Evolutionary conservation across 1,140 invertebrate species (phyloP), one percentile per base, ranked within the genome.

Genomic region (Eueides isabella): DNA sequence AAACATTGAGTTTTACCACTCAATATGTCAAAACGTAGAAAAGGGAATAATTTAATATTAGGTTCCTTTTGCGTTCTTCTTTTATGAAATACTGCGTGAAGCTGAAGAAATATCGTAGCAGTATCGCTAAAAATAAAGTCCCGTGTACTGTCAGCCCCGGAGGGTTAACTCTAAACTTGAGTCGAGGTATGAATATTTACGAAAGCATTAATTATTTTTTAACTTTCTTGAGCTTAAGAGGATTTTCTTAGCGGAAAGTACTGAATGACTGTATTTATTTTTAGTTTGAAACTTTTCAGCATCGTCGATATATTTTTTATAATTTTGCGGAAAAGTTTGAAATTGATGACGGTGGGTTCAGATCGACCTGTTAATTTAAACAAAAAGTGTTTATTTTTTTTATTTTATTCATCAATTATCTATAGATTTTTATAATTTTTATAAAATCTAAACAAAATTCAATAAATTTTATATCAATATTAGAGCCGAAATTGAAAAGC

Each of bases 151-250:
- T 62, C 63, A 78, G 16, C 61, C 68, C 61, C 64, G 77, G 83
- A 88, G 86, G 83, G 88, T 89, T 91, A 90, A 90, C 85, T 89
- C 83, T 86, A 86, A 90, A 90, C 85, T 89, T 83, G 81, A 77
- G 79, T 80, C 83, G 81, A 90, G 89, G 89, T 92, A 92, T 92
- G 89, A 92, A 92, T 92, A 92, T 92, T 92, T 92, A 92, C 90
- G 89, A 87, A 92, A 88, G 87, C 89, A 91, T 92, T 92, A 92
- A 92, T 91, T 91, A 92, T 92, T 92, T 92, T 91, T 92, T 92
- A 92, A 92, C 90, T 92, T 92, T 89, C 86, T 87, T 87, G 85
- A 82, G 82, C 80, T 87, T 91, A 90, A 91, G 88, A 89, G 86
- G 89, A 86, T 89, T 90, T 88, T 84, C 87, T 89, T 86, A 80